These are phyloP conservation scores for Erythrocebus patas DNA, from an alignment of 2,113 vertebrate genomes.

Conservation along the genomic window DNA sequence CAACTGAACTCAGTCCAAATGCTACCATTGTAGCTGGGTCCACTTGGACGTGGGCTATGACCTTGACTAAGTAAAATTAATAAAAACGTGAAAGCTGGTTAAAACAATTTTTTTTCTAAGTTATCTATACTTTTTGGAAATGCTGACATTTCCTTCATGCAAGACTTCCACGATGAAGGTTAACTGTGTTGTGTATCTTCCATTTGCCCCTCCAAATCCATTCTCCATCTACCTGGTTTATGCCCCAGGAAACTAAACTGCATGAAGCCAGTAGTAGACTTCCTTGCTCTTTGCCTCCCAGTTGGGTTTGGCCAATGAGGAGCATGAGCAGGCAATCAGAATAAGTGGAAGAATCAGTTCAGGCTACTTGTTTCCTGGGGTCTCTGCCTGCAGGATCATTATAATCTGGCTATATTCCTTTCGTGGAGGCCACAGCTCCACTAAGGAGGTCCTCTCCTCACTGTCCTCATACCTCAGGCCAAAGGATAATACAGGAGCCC, in stretches of 20 bases:
- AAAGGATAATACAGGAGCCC: background rate
- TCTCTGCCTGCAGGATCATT: background rate
- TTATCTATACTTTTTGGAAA: background rate
- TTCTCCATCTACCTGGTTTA: background rate
- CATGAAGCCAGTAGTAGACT: background rate
- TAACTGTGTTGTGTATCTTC: background rate
- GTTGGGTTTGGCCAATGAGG: background rate
- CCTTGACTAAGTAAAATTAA: background rate
- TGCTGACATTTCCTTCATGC: background rate
- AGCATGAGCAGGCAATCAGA: background rate
- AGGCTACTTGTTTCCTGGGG: background rate
- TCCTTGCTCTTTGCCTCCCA: background rate
- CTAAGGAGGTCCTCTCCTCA: background rate
- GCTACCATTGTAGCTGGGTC: background rate
- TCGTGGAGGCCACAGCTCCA: background rate
- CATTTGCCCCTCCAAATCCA: background rate
- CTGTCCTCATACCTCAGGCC: background rate
- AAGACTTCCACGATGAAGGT: background rate
- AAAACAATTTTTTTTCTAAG: background rate
- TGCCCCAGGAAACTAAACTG: background rate
- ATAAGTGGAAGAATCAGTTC: background rate
- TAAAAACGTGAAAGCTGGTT: background rate
- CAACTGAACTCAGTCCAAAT: background rate
- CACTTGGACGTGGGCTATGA: background rate
- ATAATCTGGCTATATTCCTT: background rate